phyloP scores from a whole-genome alignment of 2,797 vertebrate species.

The Prionace glauca region DNA sequence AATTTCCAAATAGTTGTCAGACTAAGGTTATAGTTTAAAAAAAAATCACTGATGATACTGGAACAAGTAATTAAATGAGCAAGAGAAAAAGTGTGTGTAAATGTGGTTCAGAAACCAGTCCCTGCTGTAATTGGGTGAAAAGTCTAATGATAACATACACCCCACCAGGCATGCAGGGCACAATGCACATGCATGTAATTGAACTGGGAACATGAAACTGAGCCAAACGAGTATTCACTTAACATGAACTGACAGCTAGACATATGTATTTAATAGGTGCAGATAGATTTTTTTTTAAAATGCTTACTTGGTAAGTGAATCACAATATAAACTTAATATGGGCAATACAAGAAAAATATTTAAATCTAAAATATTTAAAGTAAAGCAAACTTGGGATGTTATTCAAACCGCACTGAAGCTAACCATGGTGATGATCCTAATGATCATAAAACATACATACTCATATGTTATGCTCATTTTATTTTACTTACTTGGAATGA shows the following conservation, averaged over 20 bases:
- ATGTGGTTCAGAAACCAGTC: background rate
- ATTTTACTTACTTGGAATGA: slow-evolving; percentile 15
- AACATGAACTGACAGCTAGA: slow-evolving; percentile 5
- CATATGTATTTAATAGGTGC: background rate
- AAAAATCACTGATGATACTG: background rate
- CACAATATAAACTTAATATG: background rate
- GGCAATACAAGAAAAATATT: background rate
- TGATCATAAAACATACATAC: slow-evolving; percentile 19
- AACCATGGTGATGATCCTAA: background rate
- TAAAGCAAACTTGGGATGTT: background rate
- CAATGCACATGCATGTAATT: background rate
- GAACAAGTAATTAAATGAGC: background rate
- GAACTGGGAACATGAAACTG: background rate
- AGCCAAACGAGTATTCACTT: background rate
- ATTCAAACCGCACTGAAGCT: background rate
- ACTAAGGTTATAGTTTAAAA: background rate
- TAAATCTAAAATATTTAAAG: too few relatives aligned
- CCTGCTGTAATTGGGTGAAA: background rate
- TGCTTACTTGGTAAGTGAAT: background rate
- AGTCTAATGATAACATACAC: background rate
- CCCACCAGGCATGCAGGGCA: slow-evolving; percentile 14
- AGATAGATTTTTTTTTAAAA: background rate
- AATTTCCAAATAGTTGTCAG: background rate
- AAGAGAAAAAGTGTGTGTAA: background rate
- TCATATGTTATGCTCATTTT: background rate